phyloP scores from a whole-genome alignment of 2,113 vertebrate species.

The Thunnus maccoyii region DNA sequence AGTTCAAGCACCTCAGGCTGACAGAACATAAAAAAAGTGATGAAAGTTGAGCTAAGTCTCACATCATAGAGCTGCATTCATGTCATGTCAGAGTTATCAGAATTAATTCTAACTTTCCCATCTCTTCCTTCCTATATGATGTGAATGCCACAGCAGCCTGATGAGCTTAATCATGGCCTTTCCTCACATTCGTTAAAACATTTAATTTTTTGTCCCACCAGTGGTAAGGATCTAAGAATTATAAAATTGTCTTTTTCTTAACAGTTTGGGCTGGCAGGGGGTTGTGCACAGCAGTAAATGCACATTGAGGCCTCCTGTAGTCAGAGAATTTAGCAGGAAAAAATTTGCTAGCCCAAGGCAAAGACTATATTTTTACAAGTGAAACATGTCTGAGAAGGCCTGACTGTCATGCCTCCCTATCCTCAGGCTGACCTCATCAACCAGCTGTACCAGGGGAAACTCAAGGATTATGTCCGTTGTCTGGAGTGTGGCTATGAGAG shows the following conservation, averaged over 20 bases:
- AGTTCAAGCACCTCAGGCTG: too few relatives aligned
- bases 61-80: not conserved
- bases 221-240: not conserved
- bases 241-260: not conserved
- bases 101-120: too few relatives aligned
- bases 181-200: not conserved
- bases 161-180: not conserved
- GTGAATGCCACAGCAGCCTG: too few relatives aligned
- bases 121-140: too few relatives aligned
- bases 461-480: conserved; percentile 99
- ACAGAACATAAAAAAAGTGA: not conserved
- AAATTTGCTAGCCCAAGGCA: conserved; percentile 1
- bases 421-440: conserved; percentile 98
- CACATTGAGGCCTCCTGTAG: not conserved
- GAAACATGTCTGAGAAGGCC: conserved; percentile 23
- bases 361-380: conserved; percentile 21
- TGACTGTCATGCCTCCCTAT: conserved; percentile 58
- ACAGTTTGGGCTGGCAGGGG: not conserved
- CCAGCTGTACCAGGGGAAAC: conserved; percentile 98
- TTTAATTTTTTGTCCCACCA: not conserved
- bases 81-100: too few relatives aligned
- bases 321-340: not conserved
- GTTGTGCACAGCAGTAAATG: not conserved
- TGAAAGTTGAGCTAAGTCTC: not conserved
- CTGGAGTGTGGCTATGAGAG: conserved; percentile 98